Conservation (phyloP, 2,888 invertebrate species). For the Zygothrica quintamaculata region DNA sequence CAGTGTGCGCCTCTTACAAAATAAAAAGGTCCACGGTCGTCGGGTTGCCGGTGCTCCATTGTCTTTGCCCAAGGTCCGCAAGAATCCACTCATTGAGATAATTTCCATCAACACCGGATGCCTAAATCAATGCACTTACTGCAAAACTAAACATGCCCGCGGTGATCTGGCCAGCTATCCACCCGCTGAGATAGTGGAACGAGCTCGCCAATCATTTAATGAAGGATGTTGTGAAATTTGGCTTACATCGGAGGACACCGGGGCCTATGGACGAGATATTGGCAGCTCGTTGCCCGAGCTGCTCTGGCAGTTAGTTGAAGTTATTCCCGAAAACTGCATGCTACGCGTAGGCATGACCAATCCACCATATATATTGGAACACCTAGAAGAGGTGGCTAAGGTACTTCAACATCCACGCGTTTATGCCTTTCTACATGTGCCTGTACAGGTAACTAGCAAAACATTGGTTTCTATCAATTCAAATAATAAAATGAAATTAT, state of each 20-base stretch:
- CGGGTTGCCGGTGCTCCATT: constrained; percentile 95
- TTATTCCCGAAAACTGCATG: constrained; percentile 88
- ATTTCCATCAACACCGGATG: constrained; percentile 98
- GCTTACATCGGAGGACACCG: constrained; percentile 99
- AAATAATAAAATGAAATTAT: neutral
- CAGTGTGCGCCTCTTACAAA: constrained; percentile 91
- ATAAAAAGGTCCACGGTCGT: constrained; percentile 91
- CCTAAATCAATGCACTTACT: constrained; percentile 99
- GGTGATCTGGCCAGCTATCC: constrained; percentile 98
- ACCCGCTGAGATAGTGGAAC: constrained; percentile 93
- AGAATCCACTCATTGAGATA: constrained; percentile 98
- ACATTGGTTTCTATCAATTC: too few species aligned
- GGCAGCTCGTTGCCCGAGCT: constrained; percentile 94
- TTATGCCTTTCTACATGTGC: constrained; percentile 98
- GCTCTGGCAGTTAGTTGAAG: constrained; percentile 92
- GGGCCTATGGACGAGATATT: constrained; percentile 98
- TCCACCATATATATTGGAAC: constrained; percentile 98
- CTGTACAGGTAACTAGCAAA: constrained; percentile 89
- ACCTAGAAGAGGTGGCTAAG: constrained; percentile 94
- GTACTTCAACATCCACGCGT: constrained; percentile 95
- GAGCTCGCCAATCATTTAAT: constrained; percentile 93
- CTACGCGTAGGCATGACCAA: constrained; percentile 98
- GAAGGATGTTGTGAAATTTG: constrained; percentile 98
- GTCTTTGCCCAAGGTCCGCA: constrained; percentile 95
- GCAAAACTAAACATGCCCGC: constrained; percentile 98